Percentiles rank a stretch among this genome's conserved stretches.
Evolutionary conservation across 2,888 invertebrate genomes (phyloP).

Genomic region (Eremobia ochroleuca): DNA sequence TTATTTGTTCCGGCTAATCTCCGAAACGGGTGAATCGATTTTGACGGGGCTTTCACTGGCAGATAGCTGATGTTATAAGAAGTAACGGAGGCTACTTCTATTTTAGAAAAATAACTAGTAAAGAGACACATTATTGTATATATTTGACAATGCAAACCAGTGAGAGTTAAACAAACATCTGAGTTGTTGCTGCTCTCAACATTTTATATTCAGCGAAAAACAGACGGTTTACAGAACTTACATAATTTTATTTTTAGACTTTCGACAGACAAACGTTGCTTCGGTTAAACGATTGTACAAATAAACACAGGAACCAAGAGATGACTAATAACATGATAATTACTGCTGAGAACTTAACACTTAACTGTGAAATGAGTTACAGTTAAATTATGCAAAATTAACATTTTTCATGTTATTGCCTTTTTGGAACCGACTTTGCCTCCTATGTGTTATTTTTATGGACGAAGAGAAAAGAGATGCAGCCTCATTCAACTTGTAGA

Average conservation of each 20-base stretch:
- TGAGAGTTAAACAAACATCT: neutral
- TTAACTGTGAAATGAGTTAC: constrained; percentile 22
- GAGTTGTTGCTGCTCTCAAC: constrained; percentile 1
- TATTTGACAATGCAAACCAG: neutral
- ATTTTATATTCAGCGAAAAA: constrained; percentile 15
- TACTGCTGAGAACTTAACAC: constrained; percentile 15
- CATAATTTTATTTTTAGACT: constrained; percentile 46
- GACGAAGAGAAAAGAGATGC: neutral
- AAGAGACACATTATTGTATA: neutral
- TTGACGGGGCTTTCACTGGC: too few species aligned
- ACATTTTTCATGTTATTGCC: constrained; percentile 3
- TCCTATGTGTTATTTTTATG: neutral
- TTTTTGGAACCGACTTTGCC: constrained; percentile 1
- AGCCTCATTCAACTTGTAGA: neutral
- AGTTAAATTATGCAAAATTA: constrained; percentile 15
- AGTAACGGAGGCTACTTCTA: neutral
- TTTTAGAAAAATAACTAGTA: neutral
- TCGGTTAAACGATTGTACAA: constrained; percentile 43
- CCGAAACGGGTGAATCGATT: too few species aligned
- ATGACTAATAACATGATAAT: constrained; percentile 35
- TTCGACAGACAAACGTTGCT: constrained; percentile 37
- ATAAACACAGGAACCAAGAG: constrained; percentile 35
- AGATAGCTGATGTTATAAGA: neutral
- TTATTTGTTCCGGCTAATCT: too few species aligned
- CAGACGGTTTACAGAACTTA: constrained; percentile 26